Evolutionary conservation across 2,113 vertebrate genomes (phyloP), one percentile per base, ranked within the genome.

Genomic region (Nicator chloris): DNA sequence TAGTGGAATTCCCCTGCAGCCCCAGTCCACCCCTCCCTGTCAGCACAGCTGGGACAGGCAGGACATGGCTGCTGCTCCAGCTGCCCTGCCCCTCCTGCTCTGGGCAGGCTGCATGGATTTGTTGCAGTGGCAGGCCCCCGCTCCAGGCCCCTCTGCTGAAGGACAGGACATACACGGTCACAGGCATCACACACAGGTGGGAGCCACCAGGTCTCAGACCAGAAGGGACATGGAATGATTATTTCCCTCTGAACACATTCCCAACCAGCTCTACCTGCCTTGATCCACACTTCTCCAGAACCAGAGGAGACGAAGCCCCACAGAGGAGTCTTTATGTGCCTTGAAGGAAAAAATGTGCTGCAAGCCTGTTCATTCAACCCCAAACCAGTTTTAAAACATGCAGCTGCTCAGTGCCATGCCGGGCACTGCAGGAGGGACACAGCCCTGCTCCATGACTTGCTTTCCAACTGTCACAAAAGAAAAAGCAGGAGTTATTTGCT

Each of bases 141-240:
- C 4, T 44, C 15, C 61, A 49, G 69, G 24, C 35, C 44, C 44
- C 59, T 24, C 15, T 59, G 35, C 26, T 28, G n/a, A 56, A 69
- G 2, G 4, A 53, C 40, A 60, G 61, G 79, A 60, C 37, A 47
- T 9, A 6, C 30, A 18, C 0, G 0, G 51, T 11, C 64, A 49
- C 21, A 59, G 40, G 22, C 37, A 33, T 9, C 61, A 12, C 47
- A 11, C 1, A 26, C 4, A 31, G 33, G 24, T 23, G 39, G 66
- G 42, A 83, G 31, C 35, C 4, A 2, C 28, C 47, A 54, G 49
- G 23, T 35, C 37, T 47, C 61, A 76, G 16, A 54, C 13, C 63
- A 50, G 33, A n/a, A 60, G 37, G 60, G 60, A 51, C 17, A 21
- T 0, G 8, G 59, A 60, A 18, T 15, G 15, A 20, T 64, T 44